Base-by-base conservation (phyloP, 1,140 invertebrate genomes). In the Amyelois transitella region DNA sequence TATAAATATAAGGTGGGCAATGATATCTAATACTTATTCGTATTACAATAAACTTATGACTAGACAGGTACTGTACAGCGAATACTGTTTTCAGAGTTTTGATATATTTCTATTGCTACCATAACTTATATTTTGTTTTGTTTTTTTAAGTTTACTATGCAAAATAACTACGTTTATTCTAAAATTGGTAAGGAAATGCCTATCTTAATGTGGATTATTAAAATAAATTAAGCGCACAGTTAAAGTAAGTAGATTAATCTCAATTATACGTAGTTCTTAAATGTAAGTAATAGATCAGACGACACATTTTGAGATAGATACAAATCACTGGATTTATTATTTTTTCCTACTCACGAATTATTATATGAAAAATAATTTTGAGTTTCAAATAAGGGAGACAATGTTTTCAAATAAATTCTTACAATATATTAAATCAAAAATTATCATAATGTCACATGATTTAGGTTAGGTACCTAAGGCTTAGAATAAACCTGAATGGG, bases 51-150 rank as follows among this genome's bases (percentile, higher is more conserved):
- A 69, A 63, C 77, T 84, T 84, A 82, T 61, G 75, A 84, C 83
- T 86, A 86, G 76, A 80, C 79, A 84, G 79, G 79, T 81, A 80
- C 79, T 78, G 69, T 75, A 82, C 72, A 81, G 66, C 63, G 68
- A 86, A 86, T 86, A 86, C 81, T 86, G 76, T 77, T 45, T n/a
- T 12, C 66, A 64, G 64, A 64, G 53, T 45, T 64, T 49, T 18
- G 10, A n/a, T 18, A 45, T 7, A 45, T 3, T 38, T 38, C 10
- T 38, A 4, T 38, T 38, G 10, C 32, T 38, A 38, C 32, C 32
- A 28, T 28, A 6, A 28, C 25, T 6, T 38, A 38, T 38, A 38
- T 38, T 28, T 28, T 28, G 5, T 28, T 28, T 28, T 28, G 2
- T 12, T 43, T 43, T 43, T 43, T 12, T 1, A n/a, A n/a, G n/a